Evolutionary conservation across 2,888 invertebrate species (phyloP), one percentile per base, ranked within the genome.

Genomic region (Enchytraeus crypticus): DNA sequence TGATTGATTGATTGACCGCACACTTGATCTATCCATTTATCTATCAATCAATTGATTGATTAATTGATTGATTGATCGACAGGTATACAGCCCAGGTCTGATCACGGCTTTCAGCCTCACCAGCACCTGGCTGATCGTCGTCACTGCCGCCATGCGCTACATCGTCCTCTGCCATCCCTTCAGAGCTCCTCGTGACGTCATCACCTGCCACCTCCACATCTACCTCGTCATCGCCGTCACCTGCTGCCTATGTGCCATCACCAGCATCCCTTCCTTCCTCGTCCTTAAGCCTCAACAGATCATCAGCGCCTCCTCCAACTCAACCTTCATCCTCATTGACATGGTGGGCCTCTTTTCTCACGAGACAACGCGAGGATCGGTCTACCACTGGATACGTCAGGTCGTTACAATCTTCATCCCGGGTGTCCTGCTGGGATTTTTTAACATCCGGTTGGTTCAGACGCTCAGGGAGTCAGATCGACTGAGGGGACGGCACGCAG

Each of bases 91-190:
- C 38, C 65, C 70, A 2, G 73, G 71, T 3, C 59, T 74, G 18
- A 73, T 75, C 57, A 75, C 73, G 62, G 67, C 74, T 11, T 74
- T 76, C 59, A 70, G 76, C 83, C 85, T 87, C 46, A 84, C 86
- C 11, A 87, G 87, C 59, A 87, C 87, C 2, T 84, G 87, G 83
- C 85, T 88, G 85, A 83, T 88, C n/a, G 79, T 87, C 57, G 86
- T 86, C 8, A 80, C 88, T 68, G 87, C 88, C 26, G 82, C 87
- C 64, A 87, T 87, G 74, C 82, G 88, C 49, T 87, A 86, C 77
- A 84, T 87, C 33, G 86, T 87, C 64, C 87, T 88, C 4, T 87
- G 87, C 70, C 86, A 85, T 79, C 87, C 87, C 8, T 85, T 86
- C 5, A 83, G 84, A 11, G 59, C 65, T 0, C n/a, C n/a, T n/a